These are phyloP conservation scores for Drosophila leontia DNA, from an alignment of 1,140 invertebrate species.

Conservation along the genomic window DNA sequence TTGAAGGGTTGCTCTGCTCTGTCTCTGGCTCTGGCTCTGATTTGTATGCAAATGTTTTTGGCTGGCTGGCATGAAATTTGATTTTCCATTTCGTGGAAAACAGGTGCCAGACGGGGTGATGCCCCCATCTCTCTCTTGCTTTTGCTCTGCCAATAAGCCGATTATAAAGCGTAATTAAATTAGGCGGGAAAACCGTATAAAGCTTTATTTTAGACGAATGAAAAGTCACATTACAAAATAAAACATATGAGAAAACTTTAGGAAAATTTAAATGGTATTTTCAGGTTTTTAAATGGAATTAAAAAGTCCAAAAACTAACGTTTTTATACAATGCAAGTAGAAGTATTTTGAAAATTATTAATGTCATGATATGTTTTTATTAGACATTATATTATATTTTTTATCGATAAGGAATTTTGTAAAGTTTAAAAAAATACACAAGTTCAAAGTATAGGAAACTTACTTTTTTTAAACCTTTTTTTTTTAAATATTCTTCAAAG, in stretches of 20 bases:
- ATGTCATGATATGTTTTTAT: no score
- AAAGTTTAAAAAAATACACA: no score
- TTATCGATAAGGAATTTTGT: no score
- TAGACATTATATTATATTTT: no score
- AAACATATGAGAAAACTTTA: background rate
- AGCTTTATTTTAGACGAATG: background rate
- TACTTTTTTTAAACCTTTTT: no score
- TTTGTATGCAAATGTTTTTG: conserved; percentile 73
- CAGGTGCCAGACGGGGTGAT: conserved; percentile 33
- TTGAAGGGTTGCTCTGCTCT: conserved; percentile 68
- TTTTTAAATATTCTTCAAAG: background rate
- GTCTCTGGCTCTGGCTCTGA: conserved; percentile 37
- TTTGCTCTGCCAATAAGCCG: conserved; percentile 49
- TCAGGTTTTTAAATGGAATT: background rate
- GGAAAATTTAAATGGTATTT: background rate
- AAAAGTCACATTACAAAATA: background rate
- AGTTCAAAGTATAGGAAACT: no score
- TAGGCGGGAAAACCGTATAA: conserved; percentile 29
- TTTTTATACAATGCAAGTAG: no score
- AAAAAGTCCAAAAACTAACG: no score
- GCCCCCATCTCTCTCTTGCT: background rate
- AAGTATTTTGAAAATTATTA: no score
- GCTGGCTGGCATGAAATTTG: conserved; percentile 61
- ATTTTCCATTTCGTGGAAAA: conserved; percentile 50
- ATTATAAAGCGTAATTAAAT: conserved; percentile 71